These are phyloP conservation scores for Falco peregrinus DNA, from an alignment of 2,797 vertebrate species.

Conservation along the genomic window DNA sequence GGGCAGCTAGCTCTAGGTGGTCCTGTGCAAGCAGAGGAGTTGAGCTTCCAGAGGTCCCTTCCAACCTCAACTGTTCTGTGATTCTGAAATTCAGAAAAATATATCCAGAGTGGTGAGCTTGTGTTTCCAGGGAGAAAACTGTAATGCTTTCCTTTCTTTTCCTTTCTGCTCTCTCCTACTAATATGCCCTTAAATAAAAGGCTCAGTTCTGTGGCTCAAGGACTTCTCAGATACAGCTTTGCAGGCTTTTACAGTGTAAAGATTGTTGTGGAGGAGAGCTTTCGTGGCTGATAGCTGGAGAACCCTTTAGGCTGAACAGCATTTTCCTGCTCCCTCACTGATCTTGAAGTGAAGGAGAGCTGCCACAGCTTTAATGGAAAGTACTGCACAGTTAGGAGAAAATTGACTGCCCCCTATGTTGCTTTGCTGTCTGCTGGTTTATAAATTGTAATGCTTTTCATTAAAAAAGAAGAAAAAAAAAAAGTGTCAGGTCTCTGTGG, in stretches of 20 bases:
- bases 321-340: slow-evolving; percentile 39
- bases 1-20: not conserved
- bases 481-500: slow-evolving; percentile 27
- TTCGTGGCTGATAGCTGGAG: slow-evolving; percentile 36
- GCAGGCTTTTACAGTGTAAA: not conserved
- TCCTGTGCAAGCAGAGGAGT: not conserved
- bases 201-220: not conserved
- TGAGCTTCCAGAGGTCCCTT: not conserved
- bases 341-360: slow-evolving; percentile 37
- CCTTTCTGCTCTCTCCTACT: not conserved
- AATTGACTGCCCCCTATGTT: slow-evolving; percentile 42
- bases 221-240: not conserved
- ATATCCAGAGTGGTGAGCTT: not conserved
- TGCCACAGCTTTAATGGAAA: slow-evolving; percentile 36
- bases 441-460: slow-evolving; percentile 64
- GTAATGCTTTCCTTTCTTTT: not conserved
- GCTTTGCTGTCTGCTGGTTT: slow-evolving; percentile 59
- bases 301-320: slow-evolving; percentile 4
- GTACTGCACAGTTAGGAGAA: slow-evolving; percentile 44
- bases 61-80: not conserved
- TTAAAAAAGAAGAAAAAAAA: not conserved
- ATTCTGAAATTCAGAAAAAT: not conserved
- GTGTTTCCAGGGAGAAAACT: slow-evolving; percentile 1
- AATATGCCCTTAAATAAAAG: not conserved
- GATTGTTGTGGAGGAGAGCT: slow-evolving; percentile 21